Base-by-base conservation (phyloP, 2,113 vertebrate genomes). In the Ia io region DNA sequence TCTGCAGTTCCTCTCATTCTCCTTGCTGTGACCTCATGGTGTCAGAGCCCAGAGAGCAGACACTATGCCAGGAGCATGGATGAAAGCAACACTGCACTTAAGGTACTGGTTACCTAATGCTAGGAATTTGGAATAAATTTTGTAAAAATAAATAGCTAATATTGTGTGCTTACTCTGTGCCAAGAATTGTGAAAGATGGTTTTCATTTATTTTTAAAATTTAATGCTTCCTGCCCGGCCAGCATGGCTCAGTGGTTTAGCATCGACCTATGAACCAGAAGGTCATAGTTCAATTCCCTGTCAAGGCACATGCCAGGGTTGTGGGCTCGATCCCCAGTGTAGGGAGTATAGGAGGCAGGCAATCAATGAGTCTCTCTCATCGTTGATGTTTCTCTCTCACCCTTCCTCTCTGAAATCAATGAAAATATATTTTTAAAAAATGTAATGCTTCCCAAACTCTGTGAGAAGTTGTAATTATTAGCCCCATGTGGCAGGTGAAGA, bases 201-300 rank as follows among this genome's bases (percentile, higher is more conserved):
- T 95, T 88, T 83, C 37, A 35, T 85, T 88, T n/a, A 47, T 71
- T 88, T 93, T 70, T 44, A 77, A 91, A 79, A 13, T n/a, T 11
- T 30, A 74, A 44, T 83, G 28, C 73, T 96, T 63, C 42, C 23
- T 61, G 74, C 25, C 44, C 2, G 4, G 59, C 25, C 56, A 23
- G 56, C 53, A 56, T 61, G 56, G 23, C 56, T 61, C 56, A 61
- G 56, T 61, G 56, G 56, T 61, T 59, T 8, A 59, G 56, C 59
- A 61, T 28, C 8, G 25, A 12, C 59, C 59, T 28, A 28, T 12
- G 18, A 28, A 12, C 25, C 11, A 61, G 25, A 61, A 28, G 23
- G 23, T 61, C 25, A 28, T 28, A 23, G 23, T 61, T 61, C 23
- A 28, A 25, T 61, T 61, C 53, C 53, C 56, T 61, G 56, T 61